Percentiles rank a stretch among this genome's conserved stretches.
Evolutionary conservation across 2,113 vertebrate genomes (phyloP).

Genomic region (Piprites chloris): DNA sequence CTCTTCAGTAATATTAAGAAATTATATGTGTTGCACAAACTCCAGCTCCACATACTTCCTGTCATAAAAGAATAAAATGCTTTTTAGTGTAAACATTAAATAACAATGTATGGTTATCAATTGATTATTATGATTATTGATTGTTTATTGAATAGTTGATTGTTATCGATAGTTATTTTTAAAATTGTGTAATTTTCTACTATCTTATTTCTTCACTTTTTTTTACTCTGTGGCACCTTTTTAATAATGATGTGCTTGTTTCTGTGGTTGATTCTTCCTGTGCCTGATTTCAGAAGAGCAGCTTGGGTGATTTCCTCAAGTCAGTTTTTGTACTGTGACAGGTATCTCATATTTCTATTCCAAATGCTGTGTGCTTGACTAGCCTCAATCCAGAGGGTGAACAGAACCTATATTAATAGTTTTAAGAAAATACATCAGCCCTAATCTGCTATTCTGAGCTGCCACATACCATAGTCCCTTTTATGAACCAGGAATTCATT

Average conservation of each 20-base stretch:
- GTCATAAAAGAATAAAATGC: not conserved
- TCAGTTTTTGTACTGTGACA: not conserved
- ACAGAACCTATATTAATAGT: not conserved
- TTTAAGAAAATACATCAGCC: not conserved
- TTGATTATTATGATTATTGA: not conserved
- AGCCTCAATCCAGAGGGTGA: not conserved
- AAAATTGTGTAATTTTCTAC: not conserved
- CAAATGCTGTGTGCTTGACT: not conserved
- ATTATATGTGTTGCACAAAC: not conserved
- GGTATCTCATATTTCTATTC: not conserved
- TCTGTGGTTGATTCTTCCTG: not conserved
- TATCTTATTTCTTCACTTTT: not conserved
- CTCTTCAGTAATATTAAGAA: not conserved
- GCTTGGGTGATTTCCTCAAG: not conserved
- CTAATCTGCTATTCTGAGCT: not conserved
- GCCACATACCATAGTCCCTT: not conserved
- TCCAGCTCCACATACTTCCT: not conserved
- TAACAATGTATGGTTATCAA: not conserved
- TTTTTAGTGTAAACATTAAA: not conserved
- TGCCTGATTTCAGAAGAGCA: not conserved
- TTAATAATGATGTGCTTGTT: not conserved
- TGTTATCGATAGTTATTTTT: not conserved
- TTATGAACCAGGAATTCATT: not conserved
- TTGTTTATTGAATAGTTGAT: no score
- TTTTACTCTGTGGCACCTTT: not conserved